phyloP scores from a whole-genome alignment of 2,888 invertebrate species.

The Acholoe squamosa region DNA sequence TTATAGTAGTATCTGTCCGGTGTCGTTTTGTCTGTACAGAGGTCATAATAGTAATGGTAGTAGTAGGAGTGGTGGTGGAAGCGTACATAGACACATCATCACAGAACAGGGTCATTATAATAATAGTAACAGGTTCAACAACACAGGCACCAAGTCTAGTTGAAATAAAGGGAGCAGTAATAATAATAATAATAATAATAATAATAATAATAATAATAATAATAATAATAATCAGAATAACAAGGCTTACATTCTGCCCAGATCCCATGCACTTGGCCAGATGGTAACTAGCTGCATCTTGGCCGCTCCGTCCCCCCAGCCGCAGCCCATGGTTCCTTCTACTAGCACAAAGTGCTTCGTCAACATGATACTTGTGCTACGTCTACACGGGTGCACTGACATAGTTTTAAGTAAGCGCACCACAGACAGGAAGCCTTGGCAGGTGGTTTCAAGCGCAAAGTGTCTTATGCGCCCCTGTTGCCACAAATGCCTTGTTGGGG shows the following conservation, averaged over 20 bases:
- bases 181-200: too few relatives aligned
- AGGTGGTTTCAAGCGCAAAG: conserved; percentile 53
- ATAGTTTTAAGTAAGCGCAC: conserved; percentile 39
- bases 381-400: conserved; percentile 41
- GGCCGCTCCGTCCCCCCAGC: neutral
- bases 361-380: neutral
- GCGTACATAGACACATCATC: conserved; percentile 52
- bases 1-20: neutral
- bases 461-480: conserved; percentile 57
- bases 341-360: neutral
- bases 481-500: conserved; percentile 65
- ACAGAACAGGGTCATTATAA: conserved; percentile 46
- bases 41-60: conserved; percentile 1
- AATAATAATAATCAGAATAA: neutral
- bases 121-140: conserved; percentile 30
- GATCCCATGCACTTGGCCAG: neutral
- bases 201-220: too few relatives aligned
- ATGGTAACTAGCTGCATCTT: neutral
- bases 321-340: neutral
- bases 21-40: neutral
- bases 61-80: neutral
- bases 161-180: neutral
- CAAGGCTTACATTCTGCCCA: conserved; percentile 23
- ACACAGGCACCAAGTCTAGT: conserved; percentile 31
- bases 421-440: conserved; percentile 53